Evolutionary conservation across 2,888 invertebrate species (phyloP), one percentile per base, ranked within the genome.

Genomic region (Pelosia muscerda): DNA sequence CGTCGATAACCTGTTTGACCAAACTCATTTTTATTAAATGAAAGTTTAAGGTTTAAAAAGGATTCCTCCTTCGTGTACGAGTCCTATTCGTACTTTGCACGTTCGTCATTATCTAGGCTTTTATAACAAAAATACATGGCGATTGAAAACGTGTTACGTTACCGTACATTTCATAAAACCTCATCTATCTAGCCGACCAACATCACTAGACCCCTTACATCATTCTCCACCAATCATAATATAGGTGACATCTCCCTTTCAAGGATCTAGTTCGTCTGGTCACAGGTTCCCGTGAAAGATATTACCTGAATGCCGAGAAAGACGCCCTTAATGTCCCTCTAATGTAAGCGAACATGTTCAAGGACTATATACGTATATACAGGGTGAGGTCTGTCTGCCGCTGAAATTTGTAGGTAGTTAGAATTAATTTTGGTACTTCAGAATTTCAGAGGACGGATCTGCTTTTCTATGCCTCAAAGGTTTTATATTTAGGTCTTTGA

Each of bases 241-340:
- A 15, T 49, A 58, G 60, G 15, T 15, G 60, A 11, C 56, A n/a
- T 15, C 59, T 62, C 42, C 42, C 26, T 49, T 64, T 42, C 49
- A 65, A 38, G 31, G 77, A 55, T 77, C 79, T 65, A 61, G 54
- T 22, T 73, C 71, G 4, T 4, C 69, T 86, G 87, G 88, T 73
- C 65, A 53, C 65, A 62, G 68, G 72, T 63, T 74, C 74, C 75
- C 68, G 68, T 79, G 77, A 80, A 79, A 85, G 83, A 85, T 87
- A 86, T 87, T 84, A 86, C 88, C 88, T 86, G 86, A 81, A 84
- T 83, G 73, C 81, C 76, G 79, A 66, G 68, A 74, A 75, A 80
- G 76, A 77, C 76, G 78, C 78, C 82, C 77, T 83, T 88, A 88
- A 88, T 88, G 88, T 84, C 76, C 78, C 81, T 81, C 82, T 88